Base-by-base conservation (phyloP, 2,113 vertebrate species). In the Anser brachyrhynchus region DNA sequence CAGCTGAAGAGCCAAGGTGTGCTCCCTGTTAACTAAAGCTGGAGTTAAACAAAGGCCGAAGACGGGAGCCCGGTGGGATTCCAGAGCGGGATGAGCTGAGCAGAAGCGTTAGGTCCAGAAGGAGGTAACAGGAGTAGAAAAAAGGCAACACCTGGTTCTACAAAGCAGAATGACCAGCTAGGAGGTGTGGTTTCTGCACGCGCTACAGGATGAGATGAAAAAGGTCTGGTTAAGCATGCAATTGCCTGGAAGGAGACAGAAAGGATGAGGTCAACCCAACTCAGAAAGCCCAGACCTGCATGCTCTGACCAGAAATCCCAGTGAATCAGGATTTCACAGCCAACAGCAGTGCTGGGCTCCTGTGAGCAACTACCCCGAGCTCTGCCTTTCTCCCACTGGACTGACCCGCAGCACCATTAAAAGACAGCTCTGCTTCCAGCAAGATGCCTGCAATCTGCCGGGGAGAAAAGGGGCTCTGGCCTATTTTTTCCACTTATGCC, bases 91-190 rank as follows among this genome's bases (percentile, higher is more conserved):
- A 92, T 52, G 10, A 76, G 39, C 5, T 33, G 37, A 81, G 54
- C 35, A 76, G 44, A 86, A 83, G 37, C 29, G 29, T 43, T 10
- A 65, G 46, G 66, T 46, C n/a, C 14, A 67, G 57, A 73, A 59
- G 21, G 59, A 71, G 9, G 39, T 35, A 26, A 35, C 0, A 17
- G 14, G 13, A 87, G 3, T 43, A 61, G 1, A 0, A 23, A 52
- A 82, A 82, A 65, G 26, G 18, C 31, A 82, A 64, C 67, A 33
- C 20, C 39, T 82, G 22, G 18, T 35, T 62, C 37, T 80, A 57
- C 39, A 71, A 62, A 73, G 44, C 58, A 0, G 7, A 44, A n/a
- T 26, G 41, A 73, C 13, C 37, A 84, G 41, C 13, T 88, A n/a
- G 29, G 23, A 76, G 44, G 21, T 31, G 28, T 31, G 9, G 13